A percentile compares a stretch with the other conserved stretches of the same genome.
Conservation (phyloP, 2,797 vertebrate species). For the Labroides dimidiatus region DNA sequence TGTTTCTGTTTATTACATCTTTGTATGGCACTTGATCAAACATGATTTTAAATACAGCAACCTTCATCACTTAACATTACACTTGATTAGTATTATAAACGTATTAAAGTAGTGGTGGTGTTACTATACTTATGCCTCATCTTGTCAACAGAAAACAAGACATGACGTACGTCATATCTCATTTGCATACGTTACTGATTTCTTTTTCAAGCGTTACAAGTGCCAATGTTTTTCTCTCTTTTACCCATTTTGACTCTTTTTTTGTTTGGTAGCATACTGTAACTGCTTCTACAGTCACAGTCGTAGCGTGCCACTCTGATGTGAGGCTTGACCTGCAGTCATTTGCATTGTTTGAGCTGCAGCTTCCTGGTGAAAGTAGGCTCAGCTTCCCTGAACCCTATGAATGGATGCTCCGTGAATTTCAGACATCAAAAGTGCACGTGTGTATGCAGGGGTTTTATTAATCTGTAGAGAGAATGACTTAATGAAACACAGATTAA, state of each 20-base stretch:
- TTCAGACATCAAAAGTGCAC: slow-evolving; percentile 20
- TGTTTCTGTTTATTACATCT: no score
- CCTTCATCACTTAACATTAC: slow-evolving; percentile 26
- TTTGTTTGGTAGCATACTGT: neutral
- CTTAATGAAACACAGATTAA: slow-evolving; percentile 38
- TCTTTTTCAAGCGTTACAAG: neutral
- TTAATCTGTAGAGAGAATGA: slow-evolving; percentile 18
- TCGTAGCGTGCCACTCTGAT: slow-evolving; percentile 25
- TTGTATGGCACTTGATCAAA: slow-evolving; percentile 11
- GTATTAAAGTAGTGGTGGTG: neutral
- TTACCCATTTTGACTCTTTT: neutral
- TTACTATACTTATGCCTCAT: neutral
- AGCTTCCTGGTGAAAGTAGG: slow-evolving; percentile 67
- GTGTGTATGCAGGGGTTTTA: neutral
- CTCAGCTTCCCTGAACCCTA: slow-evolving; percentile 46
- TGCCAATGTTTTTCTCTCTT: neutral
- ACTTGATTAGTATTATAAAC: slow-evolving; percentile 34
- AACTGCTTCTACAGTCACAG: neutral
- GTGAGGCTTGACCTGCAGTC: slow-evolving; percentile 44
- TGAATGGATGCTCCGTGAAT: slow-evolving; percentile 29
- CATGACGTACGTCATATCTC: no score
- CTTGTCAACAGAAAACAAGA: neutral
- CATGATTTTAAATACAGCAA: no score
- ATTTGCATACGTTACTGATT: neutral
- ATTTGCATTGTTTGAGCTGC: slow-evolving; percentile 62